These are phyloP conservation scores for Pectinophora gossypiella DNA, from an alignment of 1,140 invertebrate genomes.

Conservation along the genomic window DNA sequence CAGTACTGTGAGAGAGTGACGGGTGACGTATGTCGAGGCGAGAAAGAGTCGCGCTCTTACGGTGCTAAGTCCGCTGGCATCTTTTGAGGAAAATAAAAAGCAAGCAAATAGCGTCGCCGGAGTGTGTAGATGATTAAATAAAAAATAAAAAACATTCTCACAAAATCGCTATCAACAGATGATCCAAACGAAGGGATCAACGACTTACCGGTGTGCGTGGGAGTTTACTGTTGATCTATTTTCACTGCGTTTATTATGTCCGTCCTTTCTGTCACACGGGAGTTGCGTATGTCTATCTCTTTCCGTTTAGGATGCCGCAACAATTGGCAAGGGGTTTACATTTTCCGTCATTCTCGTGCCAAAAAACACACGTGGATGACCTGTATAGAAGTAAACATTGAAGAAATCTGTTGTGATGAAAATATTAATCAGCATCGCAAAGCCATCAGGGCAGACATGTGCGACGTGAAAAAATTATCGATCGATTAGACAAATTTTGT, in stretches of 20 bases:
- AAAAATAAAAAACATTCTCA: neutral
- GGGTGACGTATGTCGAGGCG: too few species aligned
- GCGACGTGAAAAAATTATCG: too few species aligned
- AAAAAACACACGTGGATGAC: neutral
- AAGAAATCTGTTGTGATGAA: too few species aligned
- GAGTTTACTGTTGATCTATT: neutral
- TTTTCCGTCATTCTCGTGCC: neutral
- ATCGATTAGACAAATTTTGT: too few species aligned
- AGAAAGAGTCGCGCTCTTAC: too few species aligned
- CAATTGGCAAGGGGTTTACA: neutral
- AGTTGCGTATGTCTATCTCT: neutral
- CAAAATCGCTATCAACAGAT: neutral
- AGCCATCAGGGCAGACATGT: too few species aligned
- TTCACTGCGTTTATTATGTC: neutral
- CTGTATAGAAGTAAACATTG: neutral
- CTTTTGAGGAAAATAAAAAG: too few species aligned
- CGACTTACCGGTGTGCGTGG: neutral
- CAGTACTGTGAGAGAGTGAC: too few species aligned
- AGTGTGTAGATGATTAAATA: too few species aligned
- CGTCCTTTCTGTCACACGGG: neutral
- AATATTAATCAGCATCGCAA: too few species aligned
- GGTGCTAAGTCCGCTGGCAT: too few species aligned
- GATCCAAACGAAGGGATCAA: neutral
- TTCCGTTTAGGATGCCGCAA: neutral
- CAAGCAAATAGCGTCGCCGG: too few species aligned